phyloP scores from a whole-genome alignment of 2,888 invertebrate species.

The Calliopum simillimum region DNA sequence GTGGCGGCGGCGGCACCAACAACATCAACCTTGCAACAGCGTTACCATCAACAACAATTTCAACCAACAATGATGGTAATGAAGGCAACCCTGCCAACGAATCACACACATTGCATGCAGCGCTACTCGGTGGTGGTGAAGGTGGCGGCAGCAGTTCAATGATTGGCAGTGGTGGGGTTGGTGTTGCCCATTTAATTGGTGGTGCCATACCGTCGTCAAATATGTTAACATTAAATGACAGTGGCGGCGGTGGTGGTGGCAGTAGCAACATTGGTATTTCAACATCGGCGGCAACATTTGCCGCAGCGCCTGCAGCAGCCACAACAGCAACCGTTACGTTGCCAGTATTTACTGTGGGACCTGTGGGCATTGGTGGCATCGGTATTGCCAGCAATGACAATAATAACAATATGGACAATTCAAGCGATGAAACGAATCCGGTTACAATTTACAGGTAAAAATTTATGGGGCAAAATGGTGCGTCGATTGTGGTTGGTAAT shows the following conservation, averaged over 20 bases:
- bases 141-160: constrained; percentile 12
- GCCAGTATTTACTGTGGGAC: constrained; percentile 33
- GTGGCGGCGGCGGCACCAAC: constrained; percentile 26
- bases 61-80: background rate
- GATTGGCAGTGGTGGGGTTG: background rate
- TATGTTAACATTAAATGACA: too few species aligned
- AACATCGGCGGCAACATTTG: constrained; percentile 10
- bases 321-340: constrained; percentile 23
- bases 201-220: background rate
- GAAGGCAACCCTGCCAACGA: background rate
- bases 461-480: too few species aligned
- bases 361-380: constrained; percentile 43
- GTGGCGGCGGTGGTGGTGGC: too few species aligned
- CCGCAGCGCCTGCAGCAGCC: constrained; percentile 24
- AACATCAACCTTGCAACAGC: background rate
- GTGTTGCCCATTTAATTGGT: constrained; percentile 19
- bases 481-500: too few species aligned
- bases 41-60: constrained; percentile 21
- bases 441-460: constrained; percentile 89
- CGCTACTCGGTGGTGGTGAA: background rate
- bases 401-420: constrained; percentile 82
- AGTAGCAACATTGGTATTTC: background rate
- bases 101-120: background rate
- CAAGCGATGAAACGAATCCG: constrained; percentile 87
- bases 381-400: constrained; percentile 69